These are phyloP conservation scores for Sturmia bella DNA, from an alignment of 2,888 invertebrate species.

Conservation along the genomic window DNA sequence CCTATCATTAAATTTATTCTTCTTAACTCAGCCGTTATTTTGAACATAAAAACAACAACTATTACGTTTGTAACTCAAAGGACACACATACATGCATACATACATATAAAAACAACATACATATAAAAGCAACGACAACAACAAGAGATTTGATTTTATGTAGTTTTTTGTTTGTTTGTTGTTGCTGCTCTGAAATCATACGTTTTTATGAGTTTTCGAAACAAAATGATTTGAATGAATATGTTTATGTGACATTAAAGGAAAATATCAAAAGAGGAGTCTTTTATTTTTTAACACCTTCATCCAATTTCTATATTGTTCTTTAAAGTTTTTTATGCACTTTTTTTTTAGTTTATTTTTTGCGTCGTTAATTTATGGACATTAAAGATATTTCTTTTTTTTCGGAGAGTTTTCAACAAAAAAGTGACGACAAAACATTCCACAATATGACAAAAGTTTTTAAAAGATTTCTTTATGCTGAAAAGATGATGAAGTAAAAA, in stretches of 20 bases:
- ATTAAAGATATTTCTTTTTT: constrained; percentile 76
- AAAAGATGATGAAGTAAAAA: constrained; percentile 67
- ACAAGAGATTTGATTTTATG: constrained; percentile 30
- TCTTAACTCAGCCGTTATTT: constrained; percentile 56
- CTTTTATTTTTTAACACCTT: constrained; percentile 80
- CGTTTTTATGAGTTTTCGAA: constrained; percentile 15
- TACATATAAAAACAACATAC: constrained; percentile 7
- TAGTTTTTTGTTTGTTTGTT: not conserved
- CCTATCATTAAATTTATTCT: constrained; percentile 58
- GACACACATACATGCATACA: constrained; percentile 9
- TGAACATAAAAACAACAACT: constrained; percentile 42
- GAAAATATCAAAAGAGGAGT: constrained; percentile 55
- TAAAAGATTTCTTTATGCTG: constrained; percentile 66
- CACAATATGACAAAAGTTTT: constrained; percentile 79
- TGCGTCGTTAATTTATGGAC: constrained; percentile 78
- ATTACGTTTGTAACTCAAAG: constrained; percentile 48
- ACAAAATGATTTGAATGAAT: constrained; percentile 18
- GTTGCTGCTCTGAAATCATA: not conserved
- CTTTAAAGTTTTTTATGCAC: constrained; percentile 64
- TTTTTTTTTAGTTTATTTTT: constrained; percentile 60
- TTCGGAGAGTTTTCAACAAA: constrained; percentile 63
- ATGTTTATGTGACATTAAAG: constrained; percentile 54
- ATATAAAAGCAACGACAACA: constrained; percentile 1
- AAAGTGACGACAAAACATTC: constrained; percentile 81
- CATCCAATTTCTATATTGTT: constrained; percentile 78